These are phyloP conservation scores for Junonia oenone DNA, from an alignment of 2,888 invertebrate species.

Conservation along the genomic window DNA sequence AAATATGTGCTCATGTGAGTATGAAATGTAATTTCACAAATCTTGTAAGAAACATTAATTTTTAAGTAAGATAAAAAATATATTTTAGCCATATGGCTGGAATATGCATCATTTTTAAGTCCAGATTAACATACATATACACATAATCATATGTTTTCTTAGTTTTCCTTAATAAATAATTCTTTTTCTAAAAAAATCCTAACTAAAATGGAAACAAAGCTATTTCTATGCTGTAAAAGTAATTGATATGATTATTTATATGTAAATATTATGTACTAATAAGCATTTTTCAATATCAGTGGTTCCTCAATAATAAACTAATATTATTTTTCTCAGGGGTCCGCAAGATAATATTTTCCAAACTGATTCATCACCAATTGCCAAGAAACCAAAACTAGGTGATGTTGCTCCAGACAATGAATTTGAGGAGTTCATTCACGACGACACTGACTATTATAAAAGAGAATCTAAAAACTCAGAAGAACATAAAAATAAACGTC, in stretches of 20 bases:
- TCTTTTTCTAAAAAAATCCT: too few species aligned
- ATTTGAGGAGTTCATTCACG: slow-evolving; percentile 67
- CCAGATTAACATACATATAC: too few species aligned
- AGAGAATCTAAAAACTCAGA: slow-evolving; percentile 52
- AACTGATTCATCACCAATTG: slow-evolving; percentile 42
- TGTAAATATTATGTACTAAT: too few species aligned
- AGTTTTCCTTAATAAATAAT: too few species aligned
- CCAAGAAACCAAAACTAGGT: slow-evolving; percentile 44
- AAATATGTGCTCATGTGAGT: slow-evolving; percentile 83
- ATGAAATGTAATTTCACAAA: not conserved
- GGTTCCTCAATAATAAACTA: not conserved
- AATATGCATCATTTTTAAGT: too few species aligned
- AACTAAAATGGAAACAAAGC: too few species aligned
- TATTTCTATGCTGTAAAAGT: too few species aligned
- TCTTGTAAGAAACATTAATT: not conserved
- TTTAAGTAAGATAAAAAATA: too few species aligned
- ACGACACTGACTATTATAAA: slow-evolving; percentile 84
- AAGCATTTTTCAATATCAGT: too few species aligned
- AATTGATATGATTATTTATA: too few species aligned
- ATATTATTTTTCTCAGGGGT: slow-evolving; percentile 41
- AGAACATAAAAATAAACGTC: slow-evolving; percentile 27
- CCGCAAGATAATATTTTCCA: slow-evolving; percentile 44
- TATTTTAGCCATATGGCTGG: too few species aligned
- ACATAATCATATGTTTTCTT: too few species aligned
- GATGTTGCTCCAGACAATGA: slow-evolving; percentile 38